Evolutionary conservation across 1,140 invertebrate species (phyloP).

Genomic region (Papilio xuthus): DNA sequence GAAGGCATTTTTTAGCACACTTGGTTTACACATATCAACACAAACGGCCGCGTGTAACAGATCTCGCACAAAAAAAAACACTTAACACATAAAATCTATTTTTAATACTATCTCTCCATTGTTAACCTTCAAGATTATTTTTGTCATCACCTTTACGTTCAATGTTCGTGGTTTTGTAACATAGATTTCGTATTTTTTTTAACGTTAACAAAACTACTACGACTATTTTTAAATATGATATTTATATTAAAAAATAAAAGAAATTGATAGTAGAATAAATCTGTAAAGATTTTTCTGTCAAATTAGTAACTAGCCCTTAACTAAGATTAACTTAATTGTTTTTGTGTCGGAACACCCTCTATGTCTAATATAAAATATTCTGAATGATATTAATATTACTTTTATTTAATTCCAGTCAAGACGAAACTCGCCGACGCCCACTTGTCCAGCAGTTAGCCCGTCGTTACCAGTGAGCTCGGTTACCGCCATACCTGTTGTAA

Average conservation of each 20-base stretch:
- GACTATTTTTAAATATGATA: neutral
- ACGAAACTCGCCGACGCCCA: constrained; percentile 63
- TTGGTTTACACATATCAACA: neutral
- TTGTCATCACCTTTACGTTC: constrained; percentile 32
- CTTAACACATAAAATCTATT: constrained; percentile 29
- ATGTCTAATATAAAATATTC: neutral
- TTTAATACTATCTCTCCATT: constrained; percentile 23
- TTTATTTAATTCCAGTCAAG: constrained; percentile 55
- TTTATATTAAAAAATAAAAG: too few relatives aligned
- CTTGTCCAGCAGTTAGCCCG: constrained; percentile 65
- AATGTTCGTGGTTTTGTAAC: constrained; percentile 1
- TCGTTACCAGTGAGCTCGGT: constrained; percentile 69
- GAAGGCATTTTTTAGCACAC: neutral
- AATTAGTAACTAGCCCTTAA: too few relatives aligned
- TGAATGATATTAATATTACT: constrained; percentile 28
- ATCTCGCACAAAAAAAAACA: neutral
- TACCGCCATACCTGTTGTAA: constrained; percentile 56
- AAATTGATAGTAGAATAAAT: too few relatives aligned
- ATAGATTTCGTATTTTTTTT: neutral
- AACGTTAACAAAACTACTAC: neutral
- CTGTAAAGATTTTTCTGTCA: too few relatives aligned
- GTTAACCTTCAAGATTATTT: constrained; percentile 35
- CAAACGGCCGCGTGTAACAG: neutral
- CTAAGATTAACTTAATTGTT: neutral
- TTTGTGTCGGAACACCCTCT: neutral